phyloP scores from a whole-genome alignment of 1,140 invertebrate species.

The Pristionchus pacificus region DNA sequence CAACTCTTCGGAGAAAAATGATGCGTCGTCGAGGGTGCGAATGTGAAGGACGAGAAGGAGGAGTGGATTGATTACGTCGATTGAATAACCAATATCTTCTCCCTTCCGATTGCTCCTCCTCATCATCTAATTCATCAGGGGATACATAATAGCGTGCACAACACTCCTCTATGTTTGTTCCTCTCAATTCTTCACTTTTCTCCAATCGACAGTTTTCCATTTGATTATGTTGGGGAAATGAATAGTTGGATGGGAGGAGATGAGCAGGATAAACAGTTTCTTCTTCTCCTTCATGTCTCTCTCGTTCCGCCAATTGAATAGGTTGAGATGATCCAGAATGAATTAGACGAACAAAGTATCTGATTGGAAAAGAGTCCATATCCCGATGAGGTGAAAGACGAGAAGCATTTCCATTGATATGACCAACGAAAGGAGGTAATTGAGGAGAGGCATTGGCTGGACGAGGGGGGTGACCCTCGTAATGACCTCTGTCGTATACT shows the following conservation, averaged over 20 bases:
- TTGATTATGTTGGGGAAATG: constrained; percentile 28
- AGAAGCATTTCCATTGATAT: not conserved
- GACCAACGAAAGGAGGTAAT: not conserved
- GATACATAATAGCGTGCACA: too few species aligned
- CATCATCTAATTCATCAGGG: too few species aligned
- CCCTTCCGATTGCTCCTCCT: too few species aligned
- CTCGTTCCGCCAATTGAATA: not conserved
- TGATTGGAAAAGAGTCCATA: constrained; percentile 30
- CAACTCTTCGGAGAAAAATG: too few species aligned
- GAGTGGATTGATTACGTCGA: too few species aligned
- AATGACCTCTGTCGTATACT: constrained; percentile 22
- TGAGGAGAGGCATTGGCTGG: not conserved
- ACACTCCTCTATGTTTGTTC: constrained; percentile 3
- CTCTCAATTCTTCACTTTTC: constrained; percentile 5
- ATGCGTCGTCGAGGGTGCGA: too few species aligned
- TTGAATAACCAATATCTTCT: too few species aligned
- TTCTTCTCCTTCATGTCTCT: constrained; percentile 16
- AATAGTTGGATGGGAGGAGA: not conserved
- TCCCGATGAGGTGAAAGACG: constrained; percentile 39
- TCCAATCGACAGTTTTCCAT: constrained; percentile 26
- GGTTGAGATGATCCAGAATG: constrained; percentile 24
- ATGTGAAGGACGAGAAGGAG: too few species aligned
- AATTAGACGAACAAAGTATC: constrained; percentile 25
- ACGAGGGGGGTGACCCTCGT: constrained; percentile 1
- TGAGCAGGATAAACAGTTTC: not conserved